phyloP scores from a whole-genome alignment of 64 coral and sea anemone genomes.

The Actinia tenebrosa region DNA sequence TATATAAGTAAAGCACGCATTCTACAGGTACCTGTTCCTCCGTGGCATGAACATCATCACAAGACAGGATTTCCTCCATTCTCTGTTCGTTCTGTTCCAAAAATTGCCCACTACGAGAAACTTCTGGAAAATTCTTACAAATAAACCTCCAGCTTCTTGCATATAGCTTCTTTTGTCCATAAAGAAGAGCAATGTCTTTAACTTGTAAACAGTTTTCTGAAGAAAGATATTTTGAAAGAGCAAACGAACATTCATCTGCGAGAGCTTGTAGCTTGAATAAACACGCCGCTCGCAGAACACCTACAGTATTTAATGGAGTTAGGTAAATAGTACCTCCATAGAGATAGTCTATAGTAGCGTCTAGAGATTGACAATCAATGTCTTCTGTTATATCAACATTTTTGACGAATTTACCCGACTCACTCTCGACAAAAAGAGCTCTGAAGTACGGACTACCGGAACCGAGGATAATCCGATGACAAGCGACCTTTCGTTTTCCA shows the following conservation, averaged over 20 bases:
- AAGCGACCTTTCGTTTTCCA: slow-evolving; percentile 37
- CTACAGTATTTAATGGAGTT: slow-evolving; percentile 45
- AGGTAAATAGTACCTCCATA: slow-evolving; percentile 65
- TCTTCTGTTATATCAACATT: slow-evolving; percentile 54
- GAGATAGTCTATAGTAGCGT: slow-evolving; percentile 60
- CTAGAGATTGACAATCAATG: slow-evolving; percentile 24
- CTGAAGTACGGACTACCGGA: slow-evolving; percentile 77
- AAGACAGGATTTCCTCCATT: slow-evolving; percentile 31
- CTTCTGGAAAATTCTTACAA: slow-evolving; percentile 49
- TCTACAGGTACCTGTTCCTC: slow-evolving; percentile 61
- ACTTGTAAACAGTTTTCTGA: slow-evolving; percentile 51
- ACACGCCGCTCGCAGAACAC: slow-evolving; percentile 51
- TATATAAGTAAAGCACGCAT: background rate
- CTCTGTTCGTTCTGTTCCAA: slow-evolving; percentile 55
- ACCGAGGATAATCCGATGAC: slow-evolving; percentile 53
- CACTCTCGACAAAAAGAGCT: slow-evolving; percentile 56
- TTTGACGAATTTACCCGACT: slow-evolving; percentile 77
- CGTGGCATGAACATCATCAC: slow-evolving; percentile 33
- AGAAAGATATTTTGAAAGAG: slow-evolving; percentile 67
- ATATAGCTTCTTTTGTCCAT: slow-evolving; percentile 55
- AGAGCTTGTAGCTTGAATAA: slow-evolving; percentile 72
- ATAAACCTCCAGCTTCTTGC: slow-evolving; percentile 61
- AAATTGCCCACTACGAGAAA: slow-evolving; percentile 39
- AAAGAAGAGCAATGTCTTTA: slow-evolving; percentile 44
- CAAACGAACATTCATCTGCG: slow-evolving; percentile 53